Evolutionary conservation across 2,113 vertebrate species (phyloP), one percentile per base, ranked within the genome.

Genomic region (Perca schrenkii): DNA sequence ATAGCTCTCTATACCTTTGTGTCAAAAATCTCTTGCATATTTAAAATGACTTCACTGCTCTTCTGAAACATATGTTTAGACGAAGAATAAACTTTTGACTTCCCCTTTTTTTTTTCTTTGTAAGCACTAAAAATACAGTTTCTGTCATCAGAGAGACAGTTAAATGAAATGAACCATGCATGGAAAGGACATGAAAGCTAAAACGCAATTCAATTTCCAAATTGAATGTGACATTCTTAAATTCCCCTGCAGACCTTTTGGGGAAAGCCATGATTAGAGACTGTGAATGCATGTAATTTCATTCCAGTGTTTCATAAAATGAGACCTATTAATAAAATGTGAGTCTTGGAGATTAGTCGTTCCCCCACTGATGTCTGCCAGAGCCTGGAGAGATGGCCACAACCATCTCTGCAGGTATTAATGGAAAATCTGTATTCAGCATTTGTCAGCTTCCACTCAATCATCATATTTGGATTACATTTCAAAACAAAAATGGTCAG

Each of bases 151-250:
- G 70, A 47, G 77, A 81, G 65, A 47, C 64, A 46, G 81, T 88
- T 77, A 89, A 87, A 89, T 86, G 54, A 89, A 88, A 74, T 74
- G 66, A 89, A 67, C 40, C 74, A 8, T 84, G 84, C 61, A 49
- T 36, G 21, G 66, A 85, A 84, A 84, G 50, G 88, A 89, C 82
- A 81, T 88, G 86, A 92, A 90, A 88, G 89, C 83, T 88, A 82
- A 88, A 93, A 92, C 89, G 89, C 91, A 89, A 89, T 93, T 87
- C 77, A 77, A 90, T 92, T 90, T 83, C 82, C 82, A 92, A 52
- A 52, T 93, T 93, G 89, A 93, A 90, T 86, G 80, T 75, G 82
- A 88, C 92, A 86, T 87, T 86, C 75, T 76, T 75, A 87, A 90
- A 92, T 91, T 93, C 80, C 89, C 85, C 84, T 70, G 64, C 80